These are phyloP conservation scores for Istiophorus platypterus DNA, from an alignment of 2,113 vertebrate species.

Conservation along the genomic window DNA sequence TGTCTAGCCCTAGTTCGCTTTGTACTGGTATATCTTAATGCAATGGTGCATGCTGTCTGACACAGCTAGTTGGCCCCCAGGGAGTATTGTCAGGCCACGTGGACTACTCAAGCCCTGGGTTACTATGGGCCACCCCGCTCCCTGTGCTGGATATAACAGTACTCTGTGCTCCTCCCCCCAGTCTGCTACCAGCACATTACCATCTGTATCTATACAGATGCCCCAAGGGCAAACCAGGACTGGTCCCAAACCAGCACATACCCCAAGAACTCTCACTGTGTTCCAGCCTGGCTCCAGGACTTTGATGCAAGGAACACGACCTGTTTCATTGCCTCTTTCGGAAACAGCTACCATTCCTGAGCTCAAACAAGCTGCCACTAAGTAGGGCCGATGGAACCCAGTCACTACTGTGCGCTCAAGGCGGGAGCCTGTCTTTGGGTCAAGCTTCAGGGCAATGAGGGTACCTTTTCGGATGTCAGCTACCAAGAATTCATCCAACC, in stretches of 20 bases:
- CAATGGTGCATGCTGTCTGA: conserved; percentile 89
- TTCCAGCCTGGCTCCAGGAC: conserved; percentile 85
- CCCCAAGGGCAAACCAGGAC: conserved; percentile 86
- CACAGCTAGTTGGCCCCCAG: conserved; percentile 81
- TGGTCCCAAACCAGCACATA: conserved; percentile 80
- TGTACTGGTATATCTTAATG: conserved; percentile 87
- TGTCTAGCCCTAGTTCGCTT: conserved; percentile 44
- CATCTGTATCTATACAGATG: conserved; percentile 83
- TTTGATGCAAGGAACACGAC: conserved; percentile 84
- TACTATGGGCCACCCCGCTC: conserved; percentile 75
- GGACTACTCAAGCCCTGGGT: conserved; percentile 84
- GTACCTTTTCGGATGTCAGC: conserved; percentile 85
- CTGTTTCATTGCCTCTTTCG: conserved; percentile 83
- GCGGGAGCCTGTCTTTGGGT: conserved; percentile 76
- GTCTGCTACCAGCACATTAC: conserved; percentile 84
- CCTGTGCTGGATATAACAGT: conserved; percentile 80
- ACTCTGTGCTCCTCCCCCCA: conserved; percentile 84
- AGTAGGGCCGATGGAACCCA: conserved; percentile 86
- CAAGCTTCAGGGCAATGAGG: conserved; percentile 80
- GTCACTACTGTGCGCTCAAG: conserved; percentile 82
- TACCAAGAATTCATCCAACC: conserved; percentile 84
- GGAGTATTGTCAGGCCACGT: conserved; percentile 83
- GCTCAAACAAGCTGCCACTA: conserved; percentile 80
- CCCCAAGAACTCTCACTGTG: conserved; percentile 82
- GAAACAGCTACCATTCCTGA: conserved; percentile 84